These are phyloP conservation scores for Halyomorpha halys DNA, from an alignment of 1,140 invertebrate genomes.

Conservation along the genomic window DNA sequence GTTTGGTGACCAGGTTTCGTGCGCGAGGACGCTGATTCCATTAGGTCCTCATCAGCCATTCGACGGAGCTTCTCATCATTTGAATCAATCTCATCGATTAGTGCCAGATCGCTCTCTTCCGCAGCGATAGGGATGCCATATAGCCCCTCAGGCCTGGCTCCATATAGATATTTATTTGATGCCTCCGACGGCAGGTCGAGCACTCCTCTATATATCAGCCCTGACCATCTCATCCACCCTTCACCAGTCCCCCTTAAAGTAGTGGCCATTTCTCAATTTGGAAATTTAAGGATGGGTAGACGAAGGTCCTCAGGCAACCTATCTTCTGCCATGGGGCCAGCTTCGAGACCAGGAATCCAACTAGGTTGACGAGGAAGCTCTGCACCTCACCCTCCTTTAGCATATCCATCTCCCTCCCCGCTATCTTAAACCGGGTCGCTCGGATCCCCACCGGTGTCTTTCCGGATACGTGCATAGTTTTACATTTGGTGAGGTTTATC, in stretches of 20 bases:
- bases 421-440: no score
- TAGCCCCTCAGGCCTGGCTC: no score
- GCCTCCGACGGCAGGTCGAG: no score
- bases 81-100: neutral
- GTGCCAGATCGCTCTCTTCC: neutral
- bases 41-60: neutral
- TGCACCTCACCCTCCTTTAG: no score
- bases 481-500: neutral
- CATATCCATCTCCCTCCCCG: no score
- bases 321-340: constrained; percentile 37
- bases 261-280: constrained; percentile 28
- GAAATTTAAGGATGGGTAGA: constrained; percentile 34
- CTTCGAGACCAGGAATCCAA: constrained; percentile 23
- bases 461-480: neutral
- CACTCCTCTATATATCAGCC: no score
- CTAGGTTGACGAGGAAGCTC: no score
- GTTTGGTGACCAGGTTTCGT: neutral
- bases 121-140: no score
- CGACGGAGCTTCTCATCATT: neutral
- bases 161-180: no score
- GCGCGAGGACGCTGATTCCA: neutral
- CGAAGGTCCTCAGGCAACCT: constrained; percentile 34
- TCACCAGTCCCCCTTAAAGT: constrained; percentile 21
- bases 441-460: no score
- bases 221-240: no score